Evolutionary conservation across 2,888 invertebrate species (phyloP), one percentile per base, ranked within the genome.

Genomic region (Cosmia trapezina): DNA sequence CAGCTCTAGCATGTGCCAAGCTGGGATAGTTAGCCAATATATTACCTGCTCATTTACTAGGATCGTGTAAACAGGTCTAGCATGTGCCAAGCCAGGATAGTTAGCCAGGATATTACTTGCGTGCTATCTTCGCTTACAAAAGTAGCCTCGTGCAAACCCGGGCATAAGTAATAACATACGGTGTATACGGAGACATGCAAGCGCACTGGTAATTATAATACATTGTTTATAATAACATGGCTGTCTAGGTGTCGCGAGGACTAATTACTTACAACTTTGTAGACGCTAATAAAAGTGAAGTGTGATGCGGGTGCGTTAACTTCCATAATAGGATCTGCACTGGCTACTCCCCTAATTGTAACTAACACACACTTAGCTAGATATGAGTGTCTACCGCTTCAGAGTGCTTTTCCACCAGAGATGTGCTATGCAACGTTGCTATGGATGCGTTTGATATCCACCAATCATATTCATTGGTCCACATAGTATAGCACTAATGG

Each of bases 221-320:
- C 81, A 83, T 71, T 74, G 81, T 71, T 65, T 57, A n/a, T 76
- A 77, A 81, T 76, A 69, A 74, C 67, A 71, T 62, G 61, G 11
- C 59, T 64, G 56, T 43, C 41, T 59, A 60, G 53, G 22, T 76
- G 73, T 73, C 67, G 53, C 33, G 53, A 14, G 51, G 41, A 45
- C 49, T 66, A 80, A 83, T 83, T 60, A 80, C 41, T 56, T 9
- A 63, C 77, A 81, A 78, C 78, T 56, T 53, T 69, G 69, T 69
- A 12, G n/a, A 37, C 17, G n/a, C 2, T 22, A 54, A 14, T 80
- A 37, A 45, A 72, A 49, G 19, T 79, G 14, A 49, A 54, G 47
- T 60, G n/a, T 45, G 19, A 75, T 61, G 56, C 51, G 75, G 53
- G 45, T 12, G 37, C n/a, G 41, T 60, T 22, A 37, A 51, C 19